Conservation (phyloP, 2,113 vertebrate genomes). For the Lethenteron reissneri region DNA sequence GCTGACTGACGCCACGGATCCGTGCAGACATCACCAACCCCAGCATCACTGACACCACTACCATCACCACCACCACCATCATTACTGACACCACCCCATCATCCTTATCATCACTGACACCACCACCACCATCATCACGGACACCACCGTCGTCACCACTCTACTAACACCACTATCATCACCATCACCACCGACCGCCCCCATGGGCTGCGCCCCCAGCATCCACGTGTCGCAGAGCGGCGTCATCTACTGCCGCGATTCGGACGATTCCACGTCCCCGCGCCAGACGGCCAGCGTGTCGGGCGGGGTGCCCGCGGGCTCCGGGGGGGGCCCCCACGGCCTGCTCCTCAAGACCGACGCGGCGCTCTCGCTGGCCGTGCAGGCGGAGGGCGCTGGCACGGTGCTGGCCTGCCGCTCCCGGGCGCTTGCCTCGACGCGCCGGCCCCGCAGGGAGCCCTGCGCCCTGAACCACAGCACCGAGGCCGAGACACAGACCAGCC, state of each 20-base stretch:
- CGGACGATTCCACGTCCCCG: slow-evolving; percentile 70
- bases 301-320: slow-evolving; percentile 27
- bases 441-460: slow-evolving; percentile 28
- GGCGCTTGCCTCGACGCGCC: slow-evolving; percentile 19
- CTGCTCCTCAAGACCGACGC: slow-evolving; percentile 70
- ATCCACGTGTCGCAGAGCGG: slow-evolving; percentile 96
- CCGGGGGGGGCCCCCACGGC: slow-evolving; percentile 33
- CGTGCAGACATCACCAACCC: not conserved
- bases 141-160: not conserved
- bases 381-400: slow-evolving; percentile 41
- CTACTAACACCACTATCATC: not conserved
- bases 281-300: slow-evolving; percentile 59
- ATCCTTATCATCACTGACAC: not conserved
- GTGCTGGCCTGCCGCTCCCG: slow-evolving; percentile 15
- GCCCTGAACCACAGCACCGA: slow-evolving; percentile 35
- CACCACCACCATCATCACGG: not conserved
- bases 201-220: slow-evolving; percentile 89
- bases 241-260: slow-evolving; percentile 89
- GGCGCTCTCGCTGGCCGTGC: slow-evolving; percentile 46
- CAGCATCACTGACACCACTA: not conserved
- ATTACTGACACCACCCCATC: not conserved
- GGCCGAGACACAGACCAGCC: slow-evolving; percentile 71
- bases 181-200: not conserved
- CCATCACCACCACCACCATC: not conserved
- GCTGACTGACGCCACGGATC: too few relatives aligned